Evolutionary conservation across 1,140 invertebrate genomes (phyloP).

Genomic region (Brachionus koreanus): DNA sequence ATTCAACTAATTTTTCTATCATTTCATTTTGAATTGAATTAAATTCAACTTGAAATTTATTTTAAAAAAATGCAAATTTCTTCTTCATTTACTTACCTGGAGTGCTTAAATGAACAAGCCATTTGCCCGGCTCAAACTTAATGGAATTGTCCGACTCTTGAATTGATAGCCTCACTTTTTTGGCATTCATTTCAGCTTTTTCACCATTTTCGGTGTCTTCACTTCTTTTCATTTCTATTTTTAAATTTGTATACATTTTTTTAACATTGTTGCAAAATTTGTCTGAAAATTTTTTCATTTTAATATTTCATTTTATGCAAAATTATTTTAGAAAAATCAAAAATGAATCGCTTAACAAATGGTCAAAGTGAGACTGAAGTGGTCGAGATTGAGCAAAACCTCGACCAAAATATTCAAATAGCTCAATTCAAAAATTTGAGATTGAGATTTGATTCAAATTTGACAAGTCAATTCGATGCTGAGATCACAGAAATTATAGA

Average conservation of each 20-base stretch:
- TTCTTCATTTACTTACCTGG: neutral
- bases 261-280: neutral
- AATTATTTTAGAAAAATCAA: neutral
- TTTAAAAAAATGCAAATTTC: neutral
- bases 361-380: neutral
- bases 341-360: constrained; percentile 7
- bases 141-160: neutral
- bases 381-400: neutral
- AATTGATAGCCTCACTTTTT: neutral
- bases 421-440: constrained; percentile 6
- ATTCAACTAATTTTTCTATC: neutral
- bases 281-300: neutral
- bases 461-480: constrained; percentile 4
- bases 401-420: constrained; percentile 28
- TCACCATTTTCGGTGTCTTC: neutral
- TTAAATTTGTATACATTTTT: neutral
- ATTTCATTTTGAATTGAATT: neutral
- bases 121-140: constrained; percentile 22
- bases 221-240: constrained; percentile 4
- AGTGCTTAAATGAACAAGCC: neutral
- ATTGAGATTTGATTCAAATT: neutral
- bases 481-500: neutral
- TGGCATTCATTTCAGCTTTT: neutral
- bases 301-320: neutral
- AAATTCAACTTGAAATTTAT: neutral